These are phyloP conservation scores for Salminus brasiliensis DNA, from an alignment of 2,113 vertebrate species.

Conservation along the genomic window DNA sequence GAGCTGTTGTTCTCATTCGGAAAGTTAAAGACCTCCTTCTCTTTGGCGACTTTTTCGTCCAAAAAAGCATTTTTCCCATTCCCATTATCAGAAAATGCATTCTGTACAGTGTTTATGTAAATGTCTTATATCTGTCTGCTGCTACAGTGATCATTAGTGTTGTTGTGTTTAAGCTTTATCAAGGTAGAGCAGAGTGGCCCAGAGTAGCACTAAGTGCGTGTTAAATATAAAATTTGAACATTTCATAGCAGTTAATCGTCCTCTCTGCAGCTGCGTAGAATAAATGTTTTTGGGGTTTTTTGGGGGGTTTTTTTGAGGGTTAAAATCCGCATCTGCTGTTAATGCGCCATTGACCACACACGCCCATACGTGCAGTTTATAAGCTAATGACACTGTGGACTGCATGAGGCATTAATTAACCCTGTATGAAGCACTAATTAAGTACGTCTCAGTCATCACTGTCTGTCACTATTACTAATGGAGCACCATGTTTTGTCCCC, in stretches of 20 bases:
- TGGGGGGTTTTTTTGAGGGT: background rate
- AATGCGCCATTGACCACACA: conserved; percentile 18
- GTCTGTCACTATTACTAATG: conserved; percentile 74
- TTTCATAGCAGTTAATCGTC: background rate
- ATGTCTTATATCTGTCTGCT: conserved; percentile 40
- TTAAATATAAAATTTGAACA: background rate
- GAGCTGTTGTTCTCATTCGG: background rate
- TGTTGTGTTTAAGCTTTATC: conserved; percentile 7
- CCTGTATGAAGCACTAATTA: conserved; percentile 74
- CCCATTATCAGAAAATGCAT: conserved; percentile 31
- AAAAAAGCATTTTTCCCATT: conserved; percentile 9
- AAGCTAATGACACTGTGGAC: conserved; percentile 45
- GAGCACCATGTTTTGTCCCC: conserved; percentile 80
- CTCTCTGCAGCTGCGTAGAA: background rate
- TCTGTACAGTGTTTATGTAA: conserved; percentile 43
- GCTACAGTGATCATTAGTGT: conserved; percentile 19
- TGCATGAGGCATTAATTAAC: conserved; percentile 74
- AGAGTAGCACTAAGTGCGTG: background rate
- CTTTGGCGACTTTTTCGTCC: conserved; percentile 7
- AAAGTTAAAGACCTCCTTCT: conserved; percentile 8
- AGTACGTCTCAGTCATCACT: conserved; percentile 64
- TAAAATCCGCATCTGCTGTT: conserved; percentile 12
- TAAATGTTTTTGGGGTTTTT: background rate
- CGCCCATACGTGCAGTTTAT: conserved; percentile 33
- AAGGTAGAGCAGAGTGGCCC: conserved; percentile 11